Conservation (phyloP, 2,888 invertebrate species). For the Drepanosiphum platanoidis region DNA sequence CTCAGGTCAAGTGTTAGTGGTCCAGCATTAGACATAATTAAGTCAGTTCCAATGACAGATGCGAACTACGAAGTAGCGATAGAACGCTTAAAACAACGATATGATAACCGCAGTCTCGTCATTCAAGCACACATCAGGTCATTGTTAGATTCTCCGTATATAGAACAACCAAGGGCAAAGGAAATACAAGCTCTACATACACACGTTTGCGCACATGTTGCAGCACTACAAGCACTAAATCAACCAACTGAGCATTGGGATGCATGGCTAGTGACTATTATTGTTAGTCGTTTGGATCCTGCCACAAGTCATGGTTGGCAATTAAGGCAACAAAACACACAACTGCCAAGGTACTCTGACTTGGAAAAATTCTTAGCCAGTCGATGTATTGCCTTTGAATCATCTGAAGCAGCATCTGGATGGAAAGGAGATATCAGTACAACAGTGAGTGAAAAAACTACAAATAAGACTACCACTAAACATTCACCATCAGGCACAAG, state of each 20-base stretch:
- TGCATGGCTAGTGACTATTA: not conserved
- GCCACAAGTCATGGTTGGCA: not conserved
- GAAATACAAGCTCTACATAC: not conserved
- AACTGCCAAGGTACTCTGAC: not conserved
- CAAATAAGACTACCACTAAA: too few relatives aligned
- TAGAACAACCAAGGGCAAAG: not conserved
- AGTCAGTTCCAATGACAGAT: not conserved
- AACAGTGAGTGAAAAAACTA: too few relatives aligned
- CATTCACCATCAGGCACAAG: not conserved
- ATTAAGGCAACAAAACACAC: not conserved
- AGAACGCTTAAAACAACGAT: not conserved
- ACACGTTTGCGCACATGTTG: not conserved
- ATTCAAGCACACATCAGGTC: not conserved
- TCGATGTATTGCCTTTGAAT: not conserved
- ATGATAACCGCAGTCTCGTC: not conserved
- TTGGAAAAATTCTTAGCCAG: not conserved
- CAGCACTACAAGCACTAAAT: not conserved
- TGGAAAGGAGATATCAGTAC: too few relatives aligned
- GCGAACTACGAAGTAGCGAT: not conserved
- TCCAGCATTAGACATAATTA: not conserved
- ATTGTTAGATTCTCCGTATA: not conserved
- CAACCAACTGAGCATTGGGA: not conserved
- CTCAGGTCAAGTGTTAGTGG: not conserved
- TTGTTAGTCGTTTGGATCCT: not conserved
- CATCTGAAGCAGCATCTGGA: not conserved